These are phyloP conservation scores for Geococcyx californianus DNA, from an alignment of 2,113 vertebrate species.

Conservation along the genomic window DNA sequence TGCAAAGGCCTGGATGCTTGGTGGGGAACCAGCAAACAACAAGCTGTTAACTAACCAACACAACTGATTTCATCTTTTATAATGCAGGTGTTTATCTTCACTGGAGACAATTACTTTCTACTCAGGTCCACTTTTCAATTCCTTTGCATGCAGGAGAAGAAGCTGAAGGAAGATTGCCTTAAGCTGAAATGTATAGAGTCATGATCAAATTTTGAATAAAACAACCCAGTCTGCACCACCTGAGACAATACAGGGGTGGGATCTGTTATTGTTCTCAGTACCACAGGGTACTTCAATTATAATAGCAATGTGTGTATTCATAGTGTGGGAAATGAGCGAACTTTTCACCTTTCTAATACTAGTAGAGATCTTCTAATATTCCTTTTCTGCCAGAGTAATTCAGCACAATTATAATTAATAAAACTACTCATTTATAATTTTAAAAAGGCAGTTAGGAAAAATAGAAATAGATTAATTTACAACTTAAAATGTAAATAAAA, in stretches of 20 bases:
- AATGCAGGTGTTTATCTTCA: neutral
- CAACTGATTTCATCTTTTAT: neutral
- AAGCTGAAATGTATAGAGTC: neutral
- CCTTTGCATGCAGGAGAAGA: neutral
- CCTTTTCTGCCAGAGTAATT: neutral
- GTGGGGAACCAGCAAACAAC: neutral
- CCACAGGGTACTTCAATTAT: neutral
- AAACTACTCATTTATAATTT: neutral
- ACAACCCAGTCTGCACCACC: neutral
- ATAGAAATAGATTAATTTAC: neutral
- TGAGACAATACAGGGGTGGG: neutral
- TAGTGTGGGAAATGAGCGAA: neutral
- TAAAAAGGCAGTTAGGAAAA: neutral
- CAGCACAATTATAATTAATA: neutral
- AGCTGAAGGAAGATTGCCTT: neutral
- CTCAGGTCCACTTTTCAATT: neutral
- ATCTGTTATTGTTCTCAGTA: neutral
- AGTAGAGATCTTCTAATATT: neutral
- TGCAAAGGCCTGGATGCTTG: neutral
- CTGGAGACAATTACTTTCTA: neutral
- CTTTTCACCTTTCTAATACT: neutral
- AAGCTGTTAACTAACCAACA: neutral
- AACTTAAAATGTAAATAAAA: constrained; percentile 13
- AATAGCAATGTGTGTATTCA: neutral
- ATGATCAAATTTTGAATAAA: neutral